Conservation (phyloP, 1,140 invertebrate genomes). For the Mesaphorura yosii region DNA sequence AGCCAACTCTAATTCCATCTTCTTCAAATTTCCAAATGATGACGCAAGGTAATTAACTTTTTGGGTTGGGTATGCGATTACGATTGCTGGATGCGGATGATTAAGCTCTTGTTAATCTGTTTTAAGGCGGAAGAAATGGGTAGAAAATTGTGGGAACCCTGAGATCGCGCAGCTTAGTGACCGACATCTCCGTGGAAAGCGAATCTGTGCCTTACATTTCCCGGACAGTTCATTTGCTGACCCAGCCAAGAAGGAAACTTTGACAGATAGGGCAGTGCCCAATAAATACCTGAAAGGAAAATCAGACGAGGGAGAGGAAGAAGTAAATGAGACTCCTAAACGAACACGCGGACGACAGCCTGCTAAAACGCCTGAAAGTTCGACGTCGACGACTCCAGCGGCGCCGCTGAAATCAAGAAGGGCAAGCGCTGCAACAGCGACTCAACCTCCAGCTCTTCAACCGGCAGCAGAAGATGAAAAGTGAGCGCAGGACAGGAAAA, state of each 20-base stretch:
- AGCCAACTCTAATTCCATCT: not conserved
- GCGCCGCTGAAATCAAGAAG: not conserved
- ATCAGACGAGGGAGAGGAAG: not conserved
- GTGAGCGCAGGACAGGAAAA: not conserved
- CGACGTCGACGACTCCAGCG: not conserved
- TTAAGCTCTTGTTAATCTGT: not conserved
- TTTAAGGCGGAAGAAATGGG: constrained; percentile 13
- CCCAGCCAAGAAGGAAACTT: not conserved
- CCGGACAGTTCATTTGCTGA: not conserved
- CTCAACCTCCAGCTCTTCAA: too few species aligned
- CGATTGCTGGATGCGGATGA: too few species aligned
- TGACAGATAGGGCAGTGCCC: constrained; percentile 9
- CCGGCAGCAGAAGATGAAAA: constrained; percentile 3
- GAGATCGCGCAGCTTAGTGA: not conserved
- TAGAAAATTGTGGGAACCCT: constrained; percentile 8
- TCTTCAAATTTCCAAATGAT: not conserved
- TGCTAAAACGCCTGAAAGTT: not conserved
- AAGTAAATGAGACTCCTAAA: not conserved
- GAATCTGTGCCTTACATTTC: constrained; percentile 14
- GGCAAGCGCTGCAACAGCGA: not conserved
- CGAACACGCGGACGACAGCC: not conserved
- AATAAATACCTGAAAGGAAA: not conserved
- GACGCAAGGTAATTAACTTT: not conserved
- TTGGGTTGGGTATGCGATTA: too few species aligned
- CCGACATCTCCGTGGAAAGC: constrained; percentile 6